Base-by-base conservation (phyloP, 2,797 vertebrate genomes). In the Tachyglossus aculeatus region DNA sequence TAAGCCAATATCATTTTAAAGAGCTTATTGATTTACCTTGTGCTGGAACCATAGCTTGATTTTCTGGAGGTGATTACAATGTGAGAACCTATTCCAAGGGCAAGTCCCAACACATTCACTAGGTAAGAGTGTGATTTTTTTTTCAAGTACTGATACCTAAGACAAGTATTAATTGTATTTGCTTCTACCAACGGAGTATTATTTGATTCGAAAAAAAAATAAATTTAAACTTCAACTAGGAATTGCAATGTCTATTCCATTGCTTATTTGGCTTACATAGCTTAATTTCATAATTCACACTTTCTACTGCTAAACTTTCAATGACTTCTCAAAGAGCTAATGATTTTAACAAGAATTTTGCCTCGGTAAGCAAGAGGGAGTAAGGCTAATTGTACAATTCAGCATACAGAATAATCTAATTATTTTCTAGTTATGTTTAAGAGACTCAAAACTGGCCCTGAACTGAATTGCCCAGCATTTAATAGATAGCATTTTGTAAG, bases 61-160 rank as follows among this genome's bases (percentile, higher is more conserved):
- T 86, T 88, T 86, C 79, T 86, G 63, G 43, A 70, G 67, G 54
- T 71, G 70, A 73, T 78, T 74, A 72, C n/a, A 74, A 44, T 47
- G 74, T 21, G 19, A 78, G 71, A 81, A 66, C 56, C 50, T 51
- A 73, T 65, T 74, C 22, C 59, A 66, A 83, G 61, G 66, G 62
- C 55, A 73, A 62, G 21, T 67, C 44, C 34, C n/a, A n/a, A n/a
- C n/a, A n/a, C n/a, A n/a, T n/a, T n/a, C n/a, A n/a, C n/a, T 47
- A 57, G 5, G 44, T 39, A 43, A 57, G 76, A n/a, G n/a, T n/a
- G n/a, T n/a, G n/a, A n/a, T n/a, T n/a, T n/a, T n/a, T n/a, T n/a
- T n/a, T n/a, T n/a, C n/a, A n/a, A n/a, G n/a, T n/a, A n/a, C n/a
- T n/a, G n/a, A n/a, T n/a, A n/a, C n/a, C n/a, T n/a, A n/a, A n/a